Conservation (phyloP, 2,797 vertebrate species). For the Channa striata region DNA sequence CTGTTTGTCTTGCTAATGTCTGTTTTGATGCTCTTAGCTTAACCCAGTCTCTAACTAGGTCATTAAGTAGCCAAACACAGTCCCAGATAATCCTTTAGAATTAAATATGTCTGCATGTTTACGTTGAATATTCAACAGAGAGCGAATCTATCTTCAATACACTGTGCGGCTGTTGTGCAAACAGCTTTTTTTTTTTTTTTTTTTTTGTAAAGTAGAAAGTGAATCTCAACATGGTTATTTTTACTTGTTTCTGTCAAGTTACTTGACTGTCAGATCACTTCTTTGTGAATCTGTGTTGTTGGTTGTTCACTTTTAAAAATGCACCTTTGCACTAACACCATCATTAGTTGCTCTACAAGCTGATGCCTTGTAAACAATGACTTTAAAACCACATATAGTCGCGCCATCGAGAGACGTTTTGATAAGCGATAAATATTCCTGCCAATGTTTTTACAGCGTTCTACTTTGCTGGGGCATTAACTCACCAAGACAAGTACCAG, state of each 20-base stretch:
- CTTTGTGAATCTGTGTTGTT: no score
- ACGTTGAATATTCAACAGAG: constrained; percentile 62
- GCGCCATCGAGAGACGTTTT: no score
- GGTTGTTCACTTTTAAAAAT: no score
- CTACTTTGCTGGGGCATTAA: not conserved
- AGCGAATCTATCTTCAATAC: constrained; percentile 64
- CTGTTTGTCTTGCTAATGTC: constrained; percentile 67
- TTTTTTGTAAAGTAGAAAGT: no score
- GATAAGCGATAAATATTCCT: not conserved
- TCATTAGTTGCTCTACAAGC: no score
- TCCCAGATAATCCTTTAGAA: constrained; percentile 73
- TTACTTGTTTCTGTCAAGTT: no score
- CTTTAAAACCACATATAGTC: no score
- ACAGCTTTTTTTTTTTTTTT: no score
- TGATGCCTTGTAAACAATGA: no score
- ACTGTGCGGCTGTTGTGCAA: constrained; percentile 29
- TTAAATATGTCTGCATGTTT: constrained; percentile 59
- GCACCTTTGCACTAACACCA: no score
- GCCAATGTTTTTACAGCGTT: not conserved
- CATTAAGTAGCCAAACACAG: constrained; percentile 70
- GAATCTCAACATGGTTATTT: no score
- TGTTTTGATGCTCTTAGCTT: constrained; percentile 72
- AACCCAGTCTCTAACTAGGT: constrained; percentile 71
- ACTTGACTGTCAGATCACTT: no score
- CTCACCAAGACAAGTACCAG: not conserved